Conservation (phyloP, 1,140 invertebrate species). For the Bombus terrestris region DNA sequence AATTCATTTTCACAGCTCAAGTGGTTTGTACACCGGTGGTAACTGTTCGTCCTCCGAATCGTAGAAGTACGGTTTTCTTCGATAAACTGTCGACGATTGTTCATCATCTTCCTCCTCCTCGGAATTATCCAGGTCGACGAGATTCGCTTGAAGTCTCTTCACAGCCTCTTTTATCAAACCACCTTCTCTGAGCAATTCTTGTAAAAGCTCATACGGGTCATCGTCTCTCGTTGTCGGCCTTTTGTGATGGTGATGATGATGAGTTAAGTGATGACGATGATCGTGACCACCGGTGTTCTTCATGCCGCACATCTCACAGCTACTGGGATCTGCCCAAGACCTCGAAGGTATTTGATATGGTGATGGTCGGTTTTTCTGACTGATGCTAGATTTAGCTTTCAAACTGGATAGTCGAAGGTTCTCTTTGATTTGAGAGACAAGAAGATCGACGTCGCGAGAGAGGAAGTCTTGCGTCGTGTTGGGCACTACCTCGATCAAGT, state of each 20-base stretch:
- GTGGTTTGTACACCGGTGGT: constrained; percentile 68
- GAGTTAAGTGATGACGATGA: constrained; percentile 50
- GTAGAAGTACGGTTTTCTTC: constrained; percentile 73
- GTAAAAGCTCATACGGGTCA: constrained; percentile 87
- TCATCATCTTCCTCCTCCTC: constrained; percentile 79
- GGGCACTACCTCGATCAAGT: constrained; percentile 80
- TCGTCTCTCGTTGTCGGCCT: constrained; percentile 78
- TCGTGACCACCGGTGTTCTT: constrained; percentile 49
- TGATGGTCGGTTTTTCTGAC: constrained; percentile 82
- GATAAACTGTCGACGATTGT: constrained; percentile 67
- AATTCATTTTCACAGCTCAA: constrained; percentile 69
- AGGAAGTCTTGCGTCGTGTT: constrained; percentile 81
- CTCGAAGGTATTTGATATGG: constrained; percentile 85
- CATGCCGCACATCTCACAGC: constrained; percentile 78
- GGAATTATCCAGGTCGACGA: constrained; percentile 74
- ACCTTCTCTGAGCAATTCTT: constrained; percentile 85
- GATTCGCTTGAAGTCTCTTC: constrained; percentile 84
- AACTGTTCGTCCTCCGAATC: constrained; percentile 75
- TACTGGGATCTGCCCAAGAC: constrained; percentile 78
- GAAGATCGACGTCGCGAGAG: constrained; percentile 85
- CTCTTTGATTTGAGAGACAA: constrained; percentile 88
- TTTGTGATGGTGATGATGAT: constrained; percentile 67
- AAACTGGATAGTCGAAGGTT: constrained; percentile 85
- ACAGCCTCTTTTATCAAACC: constrained; percentile 89
- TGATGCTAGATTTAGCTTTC: constrained; percentile 78